These are phyloP conservation scores for Esox masquinongy DNA, from an alignment of 2,797 vertebrate genomes.

Conservation along the genomic window DNA sequence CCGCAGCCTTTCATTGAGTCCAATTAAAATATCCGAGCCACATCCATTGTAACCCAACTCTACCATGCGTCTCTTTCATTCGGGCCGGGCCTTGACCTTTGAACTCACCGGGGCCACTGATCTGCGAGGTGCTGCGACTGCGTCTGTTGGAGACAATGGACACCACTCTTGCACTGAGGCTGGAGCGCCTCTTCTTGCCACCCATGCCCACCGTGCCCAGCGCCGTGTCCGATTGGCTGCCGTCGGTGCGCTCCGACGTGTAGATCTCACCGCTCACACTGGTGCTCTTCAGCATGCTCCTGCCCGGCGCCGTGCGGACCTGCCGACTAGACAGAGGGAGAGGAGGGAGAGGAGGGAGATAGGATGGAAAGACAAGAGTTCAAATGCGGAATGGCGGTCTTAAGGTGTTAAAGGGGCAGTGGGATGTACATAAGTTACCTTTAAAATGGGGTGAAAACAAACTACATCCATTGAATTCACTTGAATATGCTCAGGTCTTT, in stretches of 20 bases:
- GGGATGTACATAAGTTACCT: neutral
- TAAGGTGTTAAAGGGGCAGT: neutral
- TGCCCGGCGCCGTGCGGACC: constrained; percentile 87
- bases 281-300: constrained; percentile 93
- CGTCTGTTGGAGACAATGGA: constrained; percentile 93
- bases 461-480: neutral
- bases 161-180: constrained; percentile 93
- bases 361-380: neutral
- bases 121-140: constrained; percentile 95
- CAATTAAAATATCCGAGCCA: neutral
- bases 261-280: constrained; percentile 95
- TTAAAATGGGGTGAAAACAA: neutral
- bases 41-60: neutral
- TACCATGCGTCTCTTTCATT: neutral
- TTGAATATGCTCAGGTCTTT: neutral
- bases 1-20: neutral
- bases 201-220: constrained; percentile 88
- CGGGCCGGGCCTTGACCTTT: neutral
- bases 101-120: constrained; percentile 85
- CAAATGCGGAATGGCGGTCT: neutral
- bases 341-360: neutral
- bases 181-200: constrained; percentile 94
- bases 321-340: constrained; percentile 77
- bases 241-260: constrained; percentile 90
- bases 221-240: constrained; percentile 97